Conservation (phyloP, 2,797 vertebrate species). For the Martes flavigula region DNA sequence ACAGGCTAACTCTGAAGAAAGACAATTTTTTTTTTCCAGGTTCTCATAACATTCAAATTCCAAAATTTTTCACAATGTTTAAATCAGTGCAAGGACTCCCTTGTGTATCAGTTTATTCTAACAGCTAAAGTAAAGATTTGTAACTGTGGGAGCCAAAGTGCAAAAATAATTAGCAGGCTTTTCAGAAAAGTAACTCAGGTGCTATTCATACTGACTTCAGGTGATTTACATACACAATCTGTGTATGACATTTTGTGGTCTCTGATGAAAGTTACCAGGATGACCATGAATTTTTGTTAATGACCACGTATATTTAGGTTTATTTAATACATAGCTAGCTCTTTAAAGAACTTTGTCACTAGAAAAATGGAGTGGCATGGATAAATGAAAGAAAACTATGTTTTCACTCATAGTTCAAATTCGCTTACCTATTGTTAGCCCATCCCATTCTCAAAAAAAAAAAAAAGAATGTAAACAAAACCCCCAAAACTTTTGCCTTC, state of each 20-base stretch:
- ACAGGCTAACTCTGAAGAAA: conserved; percentile 21
- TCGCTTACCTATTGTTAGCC: neutral
- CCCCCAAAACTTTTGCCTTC: neutral
- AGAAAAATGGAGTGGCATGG: neutral
- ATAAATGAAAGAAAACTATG: neutral
- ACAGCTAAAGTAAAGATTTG: conserved; percentile 35
- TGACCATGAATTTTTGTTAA: conserved; percentile 31
- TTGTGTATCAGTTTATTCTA: conserved; percentile 33
- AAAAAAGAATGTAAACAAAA: neutral
- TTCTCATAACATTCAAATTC: neutral
- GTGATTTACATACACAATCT: neutral
- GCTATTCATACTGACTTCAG: conserved; percentile 54
- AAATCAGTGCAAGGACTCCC: conserved; percentile 1
- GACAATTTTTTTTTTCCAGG: neutral
- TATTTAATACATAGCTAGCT: neutral
- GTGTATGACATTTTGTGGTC: neutral
- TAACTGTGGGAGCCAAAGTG: conserved; percentile 65
- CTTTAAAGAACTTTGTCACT: neutral
- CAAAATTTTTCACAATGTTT: conserved; percentile 35
- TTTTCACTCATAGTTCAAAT: conserved; percentile 2
- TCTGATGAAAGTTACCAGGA: neutral
- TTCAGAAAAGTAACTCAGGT: conserved; percentile 50
- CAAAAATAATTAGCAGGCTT: conserved; percentile 65
- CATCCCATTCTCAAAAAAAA: neutral
- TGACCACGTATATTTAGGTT: neutral